phyloP scores from a whole-genome alignment of 1,140 invertebrate genomes.

The Asobara japonica region DNA sequence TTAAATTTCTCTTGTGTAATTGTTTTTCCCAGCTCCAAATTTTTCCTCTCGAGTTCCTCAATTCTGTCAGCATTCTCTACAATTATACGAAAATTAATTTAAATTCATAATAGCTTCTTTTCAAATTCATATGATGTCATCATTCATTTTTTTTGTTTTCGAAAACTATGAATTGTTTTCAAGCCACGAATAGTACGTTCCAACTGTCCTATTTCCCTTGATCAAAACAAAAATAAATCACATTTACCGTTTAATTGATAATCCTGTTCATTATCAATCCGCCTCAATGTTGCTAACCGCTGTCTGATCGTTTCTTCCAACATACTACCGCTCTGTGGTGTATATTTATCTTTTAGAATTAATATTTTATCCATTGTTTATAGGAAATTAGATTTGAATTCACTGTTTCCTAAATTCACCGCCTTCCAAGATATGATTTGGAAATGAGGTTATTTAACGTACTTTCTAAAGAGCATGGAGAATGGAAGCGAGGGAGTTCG shows the following conservation, averaged over 20 bases:
- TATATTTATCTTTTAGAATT: neutral
- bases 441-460: too few species aligned
- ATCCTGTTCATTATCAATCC: neutral
- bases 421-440: too few species aligned
- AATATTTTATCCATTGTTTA: neutral
- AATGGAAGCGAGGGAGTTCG: too few species aligned
- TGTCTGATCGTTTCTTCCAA: neutral
- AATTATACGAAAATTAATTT: neutral
- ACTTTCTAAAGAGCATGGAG: too few species aligned
- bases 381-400: neutral
- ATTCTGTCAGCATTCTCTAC: neutral
- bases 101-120: too few species aligned
- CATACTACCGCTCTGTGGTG: neutral
- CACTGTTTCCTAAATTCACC: neutral
- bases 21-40: neutral
- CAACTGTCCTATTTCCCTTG: too few species aligned
- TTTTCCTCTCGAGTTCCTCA: neutral
- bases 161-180: too few species aligned
- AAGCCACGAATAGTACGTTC: too few species aligned
- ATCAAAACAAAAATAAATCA: too few species aligned
- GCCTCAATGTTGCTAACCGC: neutral
- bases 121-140: too few species aligned
- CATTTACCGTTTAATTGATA: neutral
- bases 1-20: neutral
- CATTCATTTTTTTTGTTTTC: too few species aligned